phyloP scores from a whole-genome alignment of 2,113 vertebrate genomes.

The Nothoprocta pentlandii region DNA sequence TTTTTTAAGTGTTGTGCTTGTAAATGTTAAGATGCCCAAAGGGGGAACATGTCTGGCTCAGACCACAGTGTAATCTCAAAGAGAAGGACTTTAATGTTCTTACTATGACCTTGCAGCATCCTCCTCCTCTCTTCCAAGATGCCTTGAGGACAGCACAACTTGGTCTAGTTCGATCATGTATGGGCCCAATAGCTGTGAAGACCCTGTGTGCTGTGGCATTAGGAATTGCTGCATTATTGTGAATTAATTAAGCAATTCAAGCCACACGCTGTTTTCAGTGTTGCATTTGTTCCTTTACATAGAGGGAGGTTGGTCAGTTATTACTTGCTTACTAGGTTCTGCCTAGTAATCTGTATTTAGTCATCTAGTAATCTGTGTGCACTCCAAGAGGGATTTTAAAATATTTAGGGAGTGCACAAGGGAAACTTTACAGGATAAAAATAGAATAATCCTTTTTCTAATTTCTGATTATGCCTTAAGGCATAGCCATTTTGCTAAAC shows the following conservation, averaged over 20 bases:
- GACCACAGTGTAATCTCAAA: background rate
- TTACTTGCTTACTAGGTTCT: background rate
- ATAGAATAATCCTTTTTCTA: background rate
- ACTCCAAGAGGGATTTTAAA: background rate
- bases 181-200: background rate
- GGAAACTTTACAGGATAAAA: background rate
- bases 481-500: background rate
- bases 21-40: background rate
- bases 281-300: background rate
- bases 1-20: background rate
- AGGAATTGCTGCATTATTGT: background rate
- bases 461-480: background rate
- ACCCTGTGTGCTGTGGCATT: background rate
- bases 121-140: background rate
- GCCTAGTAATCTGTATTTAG: background rate
- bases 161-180: accelerated
- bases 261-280: background rate
- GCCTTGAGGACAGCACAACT: background rate
- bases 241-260: background rate
- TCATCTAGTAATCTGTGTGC: background rate
- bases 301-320: background rate
- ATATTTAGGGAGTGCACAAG: background rate
- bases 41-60: background rate
- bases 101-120: background rate
- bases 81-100: background rate